Conservation (phyloP, 2,888 invertebrate species). For the Phalangium opilio region DNA sequence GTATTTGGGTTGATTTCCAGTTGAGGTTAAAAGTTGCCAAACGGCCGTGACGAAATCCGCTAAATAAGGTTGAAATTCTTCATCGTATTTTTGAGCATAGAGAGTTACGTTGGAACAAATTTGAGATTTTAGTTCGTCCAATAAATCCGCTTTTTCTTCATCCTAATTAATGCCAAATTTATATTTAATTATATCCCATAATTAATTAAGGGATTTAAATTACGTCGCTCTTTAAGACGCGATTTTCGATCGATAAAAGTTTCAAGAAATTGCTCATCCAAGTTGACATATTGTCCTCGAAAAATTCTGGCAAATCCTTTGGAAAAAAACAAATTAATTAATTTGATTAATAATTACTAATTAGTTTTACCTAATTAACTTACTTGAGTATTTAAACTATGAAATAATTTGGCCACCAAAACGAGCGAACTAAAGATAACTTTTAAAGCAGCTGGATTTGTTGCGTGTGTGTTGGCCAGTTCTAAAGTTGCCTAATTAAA, state of each 20-base stretch:
- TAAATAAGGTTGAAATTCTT: conserved; percentile 82
- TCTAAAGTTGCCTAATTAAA: conserved; percentile 58
- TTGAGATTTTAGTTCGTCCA: conserved; percentile 84
- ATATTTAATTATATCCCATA: conserved; percentile 1
- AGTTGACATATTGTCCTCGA: conserved; percentile 87
- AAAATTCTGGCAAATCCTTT: conserved; percentile 89
- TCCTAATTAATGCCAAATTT: conserved; percentile 37
- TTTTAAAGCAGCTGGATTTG: conserved; percentile 61
- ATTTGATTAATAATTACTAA: not conserved
- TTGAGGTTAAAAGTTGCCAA: conserved; percentile 75
- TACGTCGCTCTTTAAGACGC: conserved; percentile 51
- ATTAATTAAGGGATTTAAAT: conserved; percentile 11
- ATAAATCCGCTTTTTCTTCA: conserved; percentile 70
- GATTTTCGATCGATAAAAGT: conserved; percentile 61
- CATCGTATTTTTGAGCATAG: conserved; percentile 95
- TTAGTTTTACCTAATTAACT: conserved; percentile 14
- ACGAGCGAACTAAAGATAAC: conserved; percentile 78
- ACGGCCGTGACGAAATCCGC: conserved; percentile 84
- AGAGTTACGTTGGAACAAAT: conserved; percentile 86
- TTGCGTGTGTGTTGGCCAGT: conserved; percentile 56
- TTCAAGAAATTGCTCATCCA: conserved; percentile 90
- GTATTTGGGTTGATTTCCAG: conserved; percentile 70
- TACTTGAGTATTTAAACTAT: conserved; percentile 85
- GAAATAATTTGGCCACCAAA: conserved; percentile 85
- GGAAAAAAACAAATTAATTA: conserved; percentile 9